A percentile compares a stretch with the other conserved stretches of the same genome.
Conservation (phyloP, 2,888 invertebrate species). For the Cremastinae sp. region DNA sequence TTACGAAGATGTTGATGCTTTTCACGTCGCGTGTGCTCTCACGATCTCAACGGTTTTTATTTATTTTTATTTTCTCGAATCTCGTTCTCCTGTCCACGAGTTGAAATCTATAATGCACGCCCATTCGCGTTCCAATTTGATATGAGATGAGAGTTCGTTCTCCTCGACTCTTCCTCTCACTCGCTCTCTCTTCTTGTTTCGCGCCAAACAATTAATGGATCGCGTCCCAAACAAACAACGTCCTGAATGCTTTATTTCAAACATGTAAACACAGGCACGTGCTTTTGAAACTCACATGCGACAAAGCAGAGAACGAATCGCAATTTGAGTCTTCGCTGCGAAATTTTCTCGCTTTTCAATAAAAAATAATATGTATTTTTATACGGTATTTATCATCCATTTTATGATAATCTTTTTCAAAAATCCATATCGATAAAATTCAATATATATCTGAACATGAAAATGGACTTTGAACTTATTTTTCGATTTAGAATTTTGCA, state of each 20-base stretch:
- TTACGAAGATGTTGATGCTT: background rate
- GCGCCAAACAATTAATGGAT: conserved; percentile 70
- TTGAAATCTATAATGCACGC: conserved; percentile 51
- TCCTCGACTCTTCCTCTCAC: conserved; percentile 62
- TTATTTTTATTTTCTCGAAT: conserved; percentile 30
- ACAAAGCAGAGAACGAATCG: too few species aligned
- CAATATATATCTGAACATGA: too few species aligned
- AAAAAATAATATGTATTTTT: too few species aligned
- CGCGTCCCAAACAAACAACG: conserved; percentile 24
- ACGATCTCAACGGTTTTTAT: background rate
- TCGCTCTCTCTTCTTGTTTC: background rate
- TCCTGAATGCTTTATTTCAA: background rate
- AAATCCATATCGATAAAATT: too few species aligned
- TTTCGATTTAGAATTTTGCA: too few species aligned
- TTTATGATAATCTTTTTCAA: too few species aligned
- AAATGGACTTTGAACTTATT: too few species aligned
- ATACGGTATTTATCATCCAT: too few species aligned
- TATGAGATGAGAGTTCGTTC: conserved; percentile 70
- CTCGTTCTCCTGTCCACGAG: conserved; percentile 35
- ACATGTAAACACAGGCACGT: background rate
- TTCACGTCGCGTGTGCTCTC: conserved; percentile 35
- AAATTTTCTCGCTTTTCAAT: background rate
- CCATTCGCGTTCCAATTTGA: conserved; percentile 73
- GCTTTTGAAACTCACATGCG: background rate
- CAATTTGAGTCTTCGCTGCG: too few species aligned